These are phyloP conservation scores for Osmerus mordax DNA, from an alignment of 2,113 vertebrate species.

Conservation along the genomic window DNA sequence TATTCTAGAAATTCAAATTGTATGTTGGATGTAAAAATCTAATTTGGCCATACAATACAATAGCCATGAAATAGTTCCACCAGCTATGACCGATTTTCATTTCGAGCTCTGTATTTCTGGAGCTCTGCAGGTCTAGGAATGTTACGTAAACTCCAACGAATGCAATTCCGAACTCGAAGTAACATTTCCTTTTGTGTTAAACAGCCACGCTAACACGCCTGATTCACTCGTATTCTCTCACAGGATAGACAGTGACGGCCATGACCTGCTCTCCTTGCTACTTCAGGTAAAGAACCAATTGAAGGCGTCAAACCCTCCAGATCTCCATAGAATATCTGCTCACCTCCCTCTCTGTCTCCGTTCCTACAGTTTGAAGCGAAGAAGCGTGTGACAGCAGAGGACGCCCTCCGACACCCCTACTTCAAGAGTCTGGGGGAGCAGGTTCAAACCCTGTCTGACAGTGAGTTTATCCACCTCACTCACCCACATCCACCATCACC, in stretches of 20 bases:
- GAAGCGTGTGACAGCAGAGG: constrained; percentile 72
- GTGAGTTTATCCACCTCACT: constrained; percentile 54
- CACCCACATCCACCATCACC: neutral
- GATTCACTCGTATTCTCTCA: constrained; percentile 15
- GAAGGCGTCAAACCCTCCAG: neutral
- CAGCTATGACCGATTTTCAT: too few relatives aligned
- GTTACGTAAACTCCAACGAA: too few relatives aligned
- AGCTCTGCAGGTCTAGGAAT: too few relatives aligned
- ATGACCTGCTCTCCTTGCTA: constrained; percentile 80
- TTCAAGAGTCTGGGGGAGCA: constrained; percentile 72
- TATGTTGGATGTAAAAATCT: too few relatives aligned
- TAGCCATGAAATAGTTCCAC: too few relatives aligned
- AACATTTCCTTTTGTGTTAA: too few relatives aligned
- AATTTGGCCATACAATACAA: too few relatives aligned
- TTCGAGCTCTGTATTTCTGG: too few relatives aligned
- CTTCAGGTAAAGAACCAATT: constrained; percentile 75
- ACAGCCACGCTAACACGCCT: neutral
- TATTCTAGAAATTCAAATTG: too few relatives aligned
- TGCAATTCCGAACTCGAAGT: too few relatives aligned
- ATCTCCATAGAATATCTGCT: neutral
- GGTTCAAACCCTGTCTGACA: constrained; percentile 71
- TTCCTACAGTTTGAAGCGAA: constrained; percentile 71
- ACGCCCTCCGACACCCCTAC: constrained; percentile 69
- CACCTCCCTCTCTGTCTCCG: neutral
- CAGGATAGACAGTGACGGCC: constrained; percentile 87